Evolutionary conservation across 2,797 vertebrate species (phyloP).

Genomic region (Euthynnus affinis): DNA sequence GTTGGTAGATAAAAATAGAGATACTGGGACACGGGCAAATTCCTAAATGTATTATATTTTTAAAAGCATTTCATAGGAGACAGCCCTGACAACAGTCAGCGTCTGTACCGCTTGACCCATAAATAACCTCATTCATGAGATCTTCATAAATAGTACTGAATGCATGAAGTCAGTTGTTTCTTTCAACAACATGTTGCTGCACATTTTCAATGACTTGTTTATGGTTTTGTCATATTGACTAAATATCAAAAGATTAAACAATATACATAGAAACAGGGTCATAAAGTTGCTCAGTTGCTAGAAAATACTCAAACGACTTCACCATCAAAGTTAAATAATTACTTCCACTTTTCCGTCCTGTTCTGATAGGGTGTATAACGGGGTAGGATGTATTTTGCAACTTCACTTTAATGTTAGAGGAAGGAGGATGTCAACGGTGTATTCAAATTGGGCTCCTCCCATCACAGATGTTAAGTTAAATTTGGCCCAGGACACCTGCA

Average conservation of each 20-base stretch:
- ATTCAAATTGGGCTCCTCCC: conserved; percentile 39
- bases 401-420: conserved; percentile 14
- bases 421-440: conserved; percentile 1
- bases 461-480: conserved; percentile 63
- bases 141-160: not conserved
- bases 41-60: too few species aligned
- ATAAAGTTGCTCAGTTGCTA: not conserved
- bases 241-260: not conserved
- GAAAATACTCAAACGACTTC: not conserved
- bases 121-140: not conserved
- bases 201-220: not conserved
- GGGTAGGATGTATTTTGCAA: not conserved
- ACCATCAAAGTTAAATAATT: not conserved
- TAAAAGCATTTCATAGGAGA: not conserved
- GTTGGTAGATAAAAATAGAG: not conserved
- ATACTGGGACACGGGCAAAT: not conserved
- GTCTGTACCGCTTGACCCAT: not conserved
- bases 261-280: not conserved
- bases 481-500: conserved; percentile 62
- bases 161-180: conserved; percentile 4
- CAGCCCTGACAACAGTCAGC: not conserved
- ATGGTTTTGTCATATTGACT: not conserved
- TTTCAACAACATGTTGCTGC: not conserved
- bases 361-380: not conserved
- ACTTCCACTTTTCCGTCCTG: not conserved